Evolutionary conservation across 1,140 invertebrate genomes (phyloP), one percentile per base, ranked within the genome.

Genomic region (Habropoda laboriosa): DNA sequence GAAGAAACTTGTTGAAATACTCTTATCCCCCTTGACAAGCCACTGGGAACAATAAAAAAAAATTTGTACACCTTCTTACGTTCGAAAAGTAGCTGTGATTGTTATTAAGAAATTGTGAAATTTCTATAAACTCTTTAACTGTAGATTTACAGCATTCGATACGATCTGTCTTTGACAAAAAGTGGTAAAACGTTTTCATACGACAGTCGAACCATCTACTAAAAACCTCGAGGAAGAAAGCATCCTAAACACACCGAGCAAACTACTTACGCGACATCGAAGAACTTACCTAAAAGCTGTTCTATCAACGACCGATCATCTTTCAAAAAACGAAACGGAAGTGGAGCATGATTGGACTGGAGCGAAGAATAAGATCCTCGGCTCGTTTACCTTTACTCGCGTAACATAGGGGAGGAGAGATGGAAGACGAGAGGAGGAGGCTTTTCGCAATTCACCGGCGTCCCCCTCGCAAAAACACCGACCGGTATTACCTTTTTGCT

Each of bases 401-500:
- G 45, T n/a, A 38, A 35, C 8, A n/a, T n/a, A 3, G 5, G 16
- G 18, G 42, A 12, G 13, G 12, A 67, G 21, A 27, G 10, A 47
- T 53, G 13, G 18, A n/a, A n/a, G 40, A 42, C 40, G 12, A 42
- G 40, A 24, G 21, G 38, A 38, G 3, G 35, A 49, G n/a, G 35
- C 27, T 79, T 32, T 51, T 40, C 72, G 27, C 35, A 35, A 68
- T 30, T n/a, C 3, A 30, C 24, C 27, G n/a, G 27, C 21, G 24
- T 12, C 5, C 16, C 3, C 24, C 32, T 53, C 16, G 45, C 60
- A 32, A 66, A 67, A 64, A 24, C 24, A 4, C 10, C 24, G 7
- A 57, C 32, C 49, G 40, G 63, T 66, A 66, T 55, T 55, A 53
- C 51, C 67, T 70, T 70, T 66, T 66, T 66, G 63, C 40, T 60